A percentile compares a stretch with the other conserved stretches of the same genome.
Evolutionary conservation across 2,113 vertebrate genomes (phyloP).

Genomic region (Periophthalmus modestus): DNA sequence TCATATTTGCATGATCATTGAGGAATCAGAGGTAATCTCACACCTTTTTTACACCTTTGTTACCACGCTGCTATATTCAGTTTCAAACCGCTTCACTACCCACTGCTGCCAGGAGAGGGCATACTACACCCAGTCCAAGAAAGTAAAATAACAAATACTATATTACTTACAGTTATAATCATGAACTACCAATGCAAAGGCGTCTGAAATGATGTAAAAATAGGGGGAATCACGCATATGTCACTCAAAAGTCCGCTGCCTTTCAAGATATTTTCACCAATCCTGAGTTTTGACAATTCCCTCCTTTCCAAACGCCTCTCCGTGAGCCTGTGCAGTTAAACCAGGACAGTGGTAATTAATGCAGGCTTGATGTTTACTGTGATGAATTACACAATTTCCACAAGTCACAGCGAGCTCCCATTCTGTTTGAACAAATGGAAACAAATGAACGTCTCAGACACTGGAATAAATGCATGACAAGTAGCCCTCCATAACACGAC

Average conservation of each 20-base stretch:
- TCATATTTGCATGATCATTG: too few species aligned
- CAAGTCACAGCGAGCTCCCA: not conserved
- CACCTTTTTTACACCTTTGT: too few species aligned
- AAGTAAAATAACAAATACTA: too few species aligned
- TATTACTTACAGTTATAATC: not conserved
- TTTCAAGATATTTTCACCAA: not conserved
- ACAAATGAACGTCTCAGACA: slow-evolving; percentile 4
- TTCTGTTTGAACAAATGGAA: slow-evolving; percentile 12
- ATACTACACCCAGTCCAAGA: too few species aligned
- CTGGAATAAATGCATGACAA: slow-evolving; percentile 10
- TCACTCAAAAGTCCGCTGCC: not conserved
- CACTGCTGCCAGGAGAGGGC: too few species aligned
- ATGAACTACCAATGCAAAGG: not conserved
- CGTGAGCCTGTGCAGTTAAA: not conserved
- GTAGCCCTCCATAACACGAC: not conserved
- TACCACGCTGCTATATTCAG: too few species aligned
- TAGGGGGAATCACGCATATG: not conserved
- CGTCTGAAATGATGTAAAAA: not conserved
- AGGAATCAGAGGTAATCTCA: too few species aligned
- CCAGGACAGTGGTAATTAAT: slow-evolving; percentile 3
- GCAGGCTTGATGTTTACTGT: not conserved
- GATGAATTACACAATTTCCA: not conserved
- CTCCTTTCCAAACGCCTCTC: not conserved
- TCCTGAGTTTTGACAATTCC: not conserved
- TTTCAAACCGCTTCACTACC: too few species aligned